Evolutionary conservation across 2,113 vertebrate genomes (phyloP).

Genomic region (Marcusenius ussheri): DNA sequence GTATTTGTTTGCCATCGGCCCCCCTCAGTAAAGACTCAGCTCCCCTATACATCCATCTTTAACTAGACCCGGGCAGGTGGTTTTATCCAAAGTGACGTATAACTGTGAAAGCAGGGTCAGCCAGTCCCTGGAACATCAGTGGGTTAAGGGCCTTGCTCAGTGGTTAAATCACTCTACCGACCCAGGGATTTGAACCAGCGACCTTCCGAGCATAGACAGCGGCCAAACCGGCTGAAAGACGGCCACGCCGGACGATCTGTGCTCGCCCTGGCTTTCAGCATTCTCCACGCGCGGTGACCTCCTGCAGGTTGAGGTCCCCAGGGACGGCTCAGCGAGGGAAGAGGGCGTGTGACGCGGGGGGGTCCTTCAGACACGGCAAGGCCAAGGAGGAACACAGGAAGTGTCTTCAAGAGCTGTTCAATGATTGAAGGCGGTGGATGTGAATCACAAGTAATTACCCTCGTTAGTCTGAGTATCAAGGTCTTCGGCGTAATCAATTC

Average conservation of each 20-base stretch:
- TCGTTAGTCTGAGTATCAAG: not conserved
- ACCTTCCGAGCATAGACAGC: not conserved
- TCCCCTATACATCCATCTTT: no score
- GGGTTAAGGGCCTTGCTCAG: not conserved
- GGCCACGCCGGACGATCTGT: not conserved
- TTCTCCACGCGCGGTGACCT: not conserved
- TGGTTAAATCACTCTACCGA: not conserved
- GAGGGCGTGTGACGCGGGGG: not conserved
- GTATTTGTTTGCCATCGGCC: no score
- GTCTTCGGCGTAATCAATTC: not conserved
- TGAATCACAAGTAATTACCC: not conserved
- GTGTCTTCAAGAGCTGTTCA: not conserved
- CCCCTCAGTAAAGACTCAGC: no score
- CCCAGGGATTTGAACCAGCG: not conserved
- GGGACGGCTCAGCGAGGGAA: not conserved
- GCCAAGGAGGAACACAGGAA: not conserved
- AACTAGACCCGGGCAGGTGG: not conserved
- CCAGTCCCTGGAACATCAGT: not conserved
- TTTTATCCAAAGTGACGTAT: not conserved
- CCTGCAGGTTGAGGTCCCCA: not conserved
- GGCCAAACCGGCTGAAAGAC: not conserved
- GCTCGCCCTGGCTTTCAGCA: not conserved
- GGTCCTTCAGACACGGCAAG: not conserved
- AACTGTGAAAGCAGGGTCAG: not conserved
- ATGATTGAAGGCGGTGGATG: not conserved